Conservation (phyloP, 2,113 vertebrate genomes). For the Ptilonorhynchus violaceus region DNA sequence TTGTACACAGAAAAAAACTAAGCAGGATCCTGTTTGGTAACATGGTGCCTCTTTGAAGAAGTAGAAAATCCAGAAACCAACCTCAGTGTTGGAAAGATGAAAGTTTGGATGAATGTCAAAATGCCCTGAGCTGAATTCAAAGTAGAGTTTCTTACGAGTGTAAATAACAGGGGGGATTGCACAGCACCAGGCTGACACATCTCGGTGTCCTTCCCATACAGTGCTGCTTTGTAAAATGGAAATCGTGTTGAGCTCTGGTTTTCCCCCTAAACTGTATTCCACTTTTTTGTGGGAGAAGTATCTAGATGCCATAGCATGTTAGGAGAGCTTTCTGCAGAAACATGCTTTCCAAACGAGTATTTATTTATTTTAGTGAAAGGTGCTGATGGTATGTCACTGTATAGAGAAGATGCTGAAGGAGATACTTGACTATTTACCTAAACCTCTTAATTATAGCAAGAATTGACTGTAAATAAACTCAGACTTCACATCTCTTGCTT, state of each 20-base stretch:
- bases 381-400: neutral
- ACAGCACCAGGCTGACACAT: neutral
- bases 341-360: neutral
- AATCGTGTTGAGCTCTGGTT: neutral
- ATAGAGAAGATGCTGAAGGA: neutral
- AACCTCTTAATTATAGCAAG: neutral
- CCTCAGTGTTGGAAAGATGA: neutral
- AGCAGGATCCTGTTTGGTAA: neutral
- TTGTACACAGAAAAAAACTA: neutral
- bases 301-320: neutral
- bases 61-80: conserved; percentile 12
- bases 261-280: neutral
- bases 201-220: neutral
- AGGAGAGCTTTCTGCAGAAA: neutral
- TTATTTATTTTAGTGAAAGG: neutral
- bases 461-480: neutral
- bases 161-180: neutral
- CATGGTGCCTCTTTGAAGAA: neutral
- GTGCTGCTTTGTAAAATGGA: neutral
- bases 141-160: neutral
- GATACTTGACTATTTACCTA: neutral
- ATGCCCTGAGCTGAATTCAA: neutral
- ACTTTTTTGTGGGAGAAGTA: neutral
- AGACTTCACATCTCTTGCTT: neutral
- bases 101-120: neutral